A percentile compares a stretch with the other conserved stretches of the same genome.
Conservation (phyloP, 2,113 vertebrate genomes). For the Oryctolagus cuniculus region DNA sequence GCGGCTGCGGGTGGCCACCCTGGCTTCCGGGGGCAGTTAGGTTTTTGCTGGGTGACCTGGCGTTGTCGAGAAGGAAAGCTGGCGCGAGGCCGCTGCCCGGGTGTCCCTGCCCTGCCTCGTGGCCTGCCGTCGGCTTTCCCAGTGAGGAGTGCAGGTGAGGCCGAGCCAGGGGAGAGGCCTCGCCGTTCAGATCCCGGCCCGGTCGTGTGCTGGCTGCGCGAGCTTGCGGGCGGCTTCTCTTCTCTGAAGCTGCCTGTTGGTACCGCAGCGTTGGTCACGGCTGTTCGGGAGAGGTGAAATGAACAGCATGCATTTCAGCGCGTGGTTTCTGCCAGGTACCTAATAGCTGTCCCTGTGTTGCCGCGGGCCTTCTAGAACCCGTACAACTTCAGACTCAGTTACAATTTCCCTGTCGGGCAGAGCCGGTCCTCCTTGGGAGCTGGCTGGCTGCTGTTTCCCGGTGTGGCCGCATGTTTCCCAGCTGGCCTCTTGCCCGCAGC, state of each 20-base stretch:
- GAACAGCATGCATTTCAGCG: not conserved
- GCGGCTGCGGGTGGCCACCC: fast-evolving
- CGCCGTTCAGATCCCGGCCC: not conserved
- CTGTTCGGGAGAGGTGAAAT: not conserved
- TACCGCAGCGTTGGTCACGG: fast-evolving
- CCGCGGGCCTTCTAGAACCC: not conserved
- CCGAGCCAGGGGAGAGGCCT: not conserved
- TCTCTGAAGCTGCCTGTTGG: not conserved
- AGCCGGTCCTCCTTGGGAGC: not conserved
- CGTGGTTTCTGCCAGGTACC: fast-evolving
- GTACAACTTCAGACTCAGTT: not conserved
- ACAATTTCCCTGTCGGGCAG: not conserved
- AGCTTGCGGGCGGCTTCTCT: not conserved
- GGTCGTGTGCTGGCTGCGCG: not conserved
- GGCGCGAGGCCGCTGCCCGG: not conserved
- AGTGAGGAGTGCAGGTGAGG: not conserved
- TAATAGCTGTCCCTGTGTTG: not conserved
- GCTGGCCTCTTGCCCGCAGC: not conserved
- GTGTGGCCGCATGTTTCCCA: not conserved
- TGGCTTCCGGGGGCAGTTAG: not conserved
- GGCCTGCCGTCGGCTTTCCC: not conserved
- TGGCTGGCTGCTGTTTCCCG: not conserved
- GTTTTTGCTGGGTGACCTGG: not conserved
- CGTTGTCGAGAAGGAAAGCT: not conserved
- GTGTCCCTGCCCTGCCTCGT: not conserved